Percentiles rank a stretch among this genome's conserved stretches.
phyloP scores from a whole-genome alignment of 2,888 invertebrate species.

The Halictus ligatus region DNA sequence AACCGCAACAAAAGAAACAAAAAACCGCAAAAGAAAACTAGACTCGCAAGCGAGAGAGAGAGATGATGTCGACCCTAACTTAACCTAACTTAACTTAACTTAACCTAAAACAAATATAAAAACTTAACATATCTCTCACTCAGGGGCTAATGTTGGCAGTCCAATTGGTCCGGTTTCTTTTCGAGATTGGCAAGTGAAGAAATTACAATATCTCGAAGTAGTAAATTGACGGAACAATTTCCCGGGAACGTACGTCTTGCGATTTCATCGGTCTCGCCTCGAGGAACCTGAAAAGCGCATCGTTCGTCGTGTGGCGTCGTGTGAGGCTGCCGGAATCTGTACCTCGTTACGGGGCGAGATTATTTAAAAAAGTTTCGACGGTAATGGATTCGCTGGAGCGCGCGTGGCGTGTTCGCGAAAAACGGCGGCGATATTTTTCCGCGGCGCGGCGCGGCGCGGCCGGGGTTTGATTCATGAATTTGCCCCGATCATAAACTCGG shows the following conservation, averaged over 20 bases:
- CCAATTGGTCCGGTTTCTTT: too few species aligned
- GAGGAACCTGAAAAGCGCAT: not conserved
- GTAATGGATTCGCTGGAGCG: not conserved
- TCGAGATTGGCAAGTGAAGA: too few species aligned
- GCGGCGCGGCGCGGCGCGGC: not conserved
- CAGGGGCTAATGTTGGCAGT: too few species aligned
- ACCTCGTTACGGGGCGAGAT: not conserved
- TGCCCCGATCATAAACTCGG: constrained; percentile 54
- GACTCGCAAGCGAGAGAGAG: too few species aligned
- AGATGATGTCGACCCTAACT: too few species aligned
- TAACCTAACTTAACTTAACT: too few species aligned
- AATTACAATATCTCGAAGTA: too few species aligned
- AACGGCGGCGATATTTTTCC: constrained; percentile 45
- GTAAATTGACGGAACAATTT: too few species aligned
- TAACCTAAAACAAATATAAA: too few species aligned
- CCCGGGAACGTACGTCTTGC: not conserved
- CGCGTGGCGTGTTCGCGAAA: constrained; percentile 35
- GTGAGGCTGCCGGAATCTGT: not conserved
- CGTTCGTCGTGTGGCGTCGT: not conserved
- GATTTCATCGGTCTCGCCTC: not conserved
- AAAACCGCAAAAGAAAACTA: too few species aligned
- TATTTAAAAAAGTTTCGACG: constrained; percentile 8
- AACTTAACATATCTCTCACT: too few species aligned
- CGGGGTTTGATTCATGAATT: constrained; percentile 54
- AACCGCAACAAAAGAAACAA: too few species aligned